Percentiles rank a stretch among this genome's conserved stretches.
phyloP scores from a whole-genome alignment of 2,888 invertebrate genomes.

The Archips xylosteana region DNA sequence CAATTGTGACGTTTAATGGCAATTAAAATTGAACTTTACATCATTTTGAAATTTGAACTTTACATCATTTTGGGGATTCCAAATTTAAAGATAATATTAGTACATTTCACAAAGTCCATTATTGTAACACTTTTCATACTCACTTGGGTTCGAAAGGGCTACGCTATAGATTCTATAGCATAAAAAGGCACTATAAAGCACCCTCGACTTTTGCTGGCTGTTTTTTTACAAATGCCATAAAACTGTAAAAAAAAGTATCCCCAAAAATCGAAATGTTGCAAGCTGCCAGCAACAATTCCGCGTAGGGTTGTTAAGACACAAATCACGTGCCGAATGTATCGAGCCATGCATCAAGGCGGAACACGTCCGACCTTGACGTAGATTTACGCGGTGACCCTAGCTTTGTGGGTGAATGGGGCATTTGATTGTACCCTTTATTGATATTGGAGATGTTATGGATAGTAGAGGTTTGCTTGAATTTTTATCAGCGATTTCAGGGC shows the following conservation, averaged over 20 bases:
- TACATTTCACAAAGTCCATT: no score
- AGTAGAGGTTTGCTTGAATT: constrained; percentile 29
- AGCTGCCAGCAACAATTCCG: constrained; percentile 31
- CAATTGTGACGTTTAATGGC: no score
- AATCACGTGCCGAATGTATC: constrained; percentile 69
- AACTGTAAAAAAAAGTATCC: background rate
- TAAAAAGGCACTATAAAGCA: no score
- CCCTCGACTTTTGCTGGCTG: background rate
- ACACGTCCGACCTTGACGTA: constrained; percentile 66
- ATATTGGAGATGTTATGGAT: constrained; percentile 41
- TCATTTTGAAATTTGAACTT: no score
- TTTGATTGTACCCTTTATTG: constrained; percentile 40
- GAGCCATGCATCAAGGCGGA: constrained; percentile 59
- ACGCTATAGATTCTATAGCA: no score
- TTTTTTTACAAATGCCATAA: constrained; percentile 12
- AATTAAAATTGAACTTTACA: no score
- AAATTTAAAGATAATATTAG: no score
- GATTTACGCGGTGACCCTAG: constrained; percentile 68
- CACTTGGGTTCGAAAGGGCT: no score
- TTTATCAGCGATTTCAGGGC: background rate
- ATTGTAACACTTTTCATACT: no score
- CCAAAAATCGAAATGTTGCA: constrained; percentile 4
- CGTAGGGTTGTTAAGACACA: constrained; percentile 56
- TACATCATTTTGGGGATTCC: no score
- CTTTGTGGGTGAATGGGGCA: constrained; percentile 54